Base-by-base conservation (phyloP, 2,113 vertebrate genomes). In the Corythaeola cristata region DNA sequence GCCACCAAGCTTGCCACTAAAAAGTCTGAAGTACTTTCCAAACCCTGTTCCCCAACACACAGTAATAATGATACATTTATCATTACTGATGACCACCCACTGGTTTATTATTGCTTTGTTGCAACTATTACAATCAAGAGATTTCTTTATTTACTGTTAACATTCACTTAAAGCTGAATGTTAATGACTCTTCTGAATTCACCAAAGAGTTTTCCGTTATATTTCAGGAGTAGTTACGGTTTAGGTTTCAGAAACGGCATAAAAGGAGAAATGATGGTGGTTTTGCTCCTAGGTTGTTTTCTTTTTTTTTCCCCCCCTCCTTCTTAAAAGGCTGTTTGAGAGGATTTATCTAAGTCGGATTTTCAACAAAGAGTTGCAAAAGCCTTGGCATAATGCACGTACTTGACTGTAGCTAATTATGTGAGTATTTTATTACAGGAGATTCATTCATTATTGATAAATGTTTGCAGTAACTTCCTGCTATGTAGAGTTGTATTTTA, bases 71-170 rank as follows among this genome's bases (percentile, higher is more conserved):
- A 97, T 96, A 93, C 98, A 98, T 98, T 98, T 97, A 97, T 98
- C 98, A 98, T 97, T 98, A 97, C 98, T 98, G 98, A 98, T 98
- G 98, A 98, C 98, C 98, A 98, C 98, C 98, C 97, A 98, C 98
- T 98, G 98, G 95, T 98, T 98, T 98, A 98, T 98, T 98, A 98
- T 98, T 98, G 98, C 98, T 98, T 97, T 98, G 98, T 90, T 98
- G 98, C 98, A 95, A 98, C 98, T 98, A 98, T 98, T 98, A 98
- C 98, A 98, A 98, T 98, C 98, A 98, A 97, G 98, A 98, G 98
- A 98, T 98, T 98, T 98, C 98, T 98, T 98, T 98, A 98, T 98
- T 98, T 98, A 98, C 98, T 98, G 98, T 98, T 98, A 98, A 98
- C 98, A 98, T 98, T 98, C 98, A 98, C 98, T 98, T 98, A 98